These are phyloP conservation scores for Agelastica alni DNA, from an alignment of 2,888 invertebrate species.

Conservation along the genomic window DNA sequence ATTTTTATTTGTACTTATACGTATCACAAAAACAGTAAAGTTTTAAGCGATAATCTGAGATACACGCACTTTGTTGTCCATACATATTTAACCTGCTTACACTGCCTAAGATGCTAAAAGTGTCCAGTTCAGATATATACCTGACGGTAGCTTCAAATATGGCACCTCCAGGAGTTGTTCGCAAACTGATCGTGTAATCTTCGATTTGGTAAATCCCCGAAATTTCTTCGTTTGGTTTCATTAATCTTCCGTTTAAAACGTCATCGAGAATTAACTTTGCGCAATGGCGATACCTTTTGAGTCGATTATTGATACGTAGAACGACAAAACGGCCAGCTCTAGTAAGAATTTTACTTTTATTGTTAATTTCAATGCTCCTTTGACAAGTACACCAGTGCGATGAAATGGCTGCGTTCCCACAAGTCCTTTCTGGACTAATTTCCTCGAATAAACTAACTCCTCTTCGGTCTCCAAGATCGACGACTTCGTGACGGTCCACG, in stretches of 20 bases:
- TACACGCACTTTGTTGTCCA: slow-evolving; percentile 76
- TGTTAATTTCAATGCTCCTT: slow-evolving; percentile 62
- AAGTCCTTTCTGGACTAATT: slow-evolving; percentile 73
- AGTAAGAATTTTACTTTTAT: slow-evolving; percentile 60
- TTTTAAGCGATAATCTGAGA: slow-evolving; percentile 73
- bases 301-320: slow-evolving; percentile 65
- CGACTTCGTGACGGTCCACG: too few relatives aligned
- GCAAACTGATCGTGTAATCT: slow-evolving; percentile 67
- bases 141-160: slow-evolving; percentile 81
- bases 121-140: slow-evolving; percentile 48
- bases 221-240: slow-evolving; percentile 56
- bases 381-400: slow-evolving; percentile 91
- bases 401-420: slow-evolving; percentile 75
- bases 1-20: too few relatives aligned
- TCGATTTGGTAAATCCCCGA: slow-evolving; percentile 51
- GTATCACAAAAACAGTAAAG: slow-evolving; percentile 78
- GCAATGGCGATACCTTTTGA: slow-evolving; percentile 68
- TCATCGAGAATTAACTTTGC: slow-evolving; percentile 65
- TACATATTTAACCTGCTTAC: slow-evolving; percentile 79
- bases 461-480: slow-evolving; percentile 34
- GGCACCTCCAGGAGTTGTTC: slow-evolving; percentile 69
- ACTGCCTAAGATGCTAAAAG: slow-evolving; percentile 67
- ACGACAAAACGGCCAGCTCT: slow-evolving; percentile 67
- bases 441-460: slow-evolving; percentile 72
- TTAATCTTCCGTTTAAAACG: slow-evolving; percentile 70